These are phyloP conservation scores for Todus mexicanus DNA, from an alignment of 2,797 vertebrate species.

Conservation along the genomic window DNA sequence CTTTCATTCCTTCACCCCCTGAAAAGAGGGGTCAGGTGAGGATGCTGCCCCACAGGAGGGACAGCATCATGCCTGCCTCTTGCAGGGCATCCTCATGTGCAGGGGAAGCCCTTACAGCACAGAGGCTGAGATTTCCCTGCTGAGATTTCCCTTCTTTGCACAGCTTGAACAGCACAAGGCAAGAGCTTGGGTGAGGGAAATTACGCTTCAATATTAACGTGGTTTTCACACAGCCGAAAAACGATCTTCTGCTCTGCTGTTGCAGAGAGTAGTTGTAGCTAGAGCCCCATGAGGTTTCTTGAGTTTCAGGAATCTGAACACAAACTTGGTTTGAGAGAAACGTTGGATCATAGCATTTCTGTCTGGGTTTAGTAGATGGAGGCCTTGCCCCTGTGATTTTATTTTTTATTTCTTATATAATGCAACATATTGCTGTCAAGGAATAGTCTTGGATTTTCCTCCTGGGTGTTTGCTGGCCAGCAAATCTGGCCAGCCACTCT, in stretches of 20 bases:
- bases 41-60: background rate
- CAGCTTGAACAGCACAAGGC: background rate
- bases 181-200: background rate
- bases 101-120: background rate
- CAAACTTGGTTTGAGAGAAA: background rate
- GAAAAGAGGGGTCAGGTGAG: background rate
- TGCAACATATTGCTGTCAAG: background rate
- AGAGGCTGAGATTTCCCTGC: background rate
- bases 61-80: background rate
- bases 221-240: background rate
- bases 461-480: background rate
- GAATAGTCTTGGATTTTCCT: background rate
- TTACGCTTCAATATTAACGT: background rate
- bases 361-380: background rate
- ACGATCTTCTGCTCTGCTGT: background rate
- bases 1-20: background rate
- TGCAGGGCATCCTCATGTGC: rapidly evolving
- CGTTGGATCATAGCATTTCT: background rate
- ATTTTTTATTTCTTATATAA: background rate
- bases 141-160: background rate
- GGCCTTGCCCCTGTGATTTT: background rate
- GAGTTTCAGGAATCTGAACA: background rate
- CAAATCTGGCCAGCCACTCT: background rate
- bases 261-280: background rate
- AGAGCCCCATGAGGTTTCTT: background rate